These are phyloP conservation scores for Zygaena filipendulae DNA, from an alignment of 2,888 invertebrate genomes.

Conservation along the genomic window DNA sequence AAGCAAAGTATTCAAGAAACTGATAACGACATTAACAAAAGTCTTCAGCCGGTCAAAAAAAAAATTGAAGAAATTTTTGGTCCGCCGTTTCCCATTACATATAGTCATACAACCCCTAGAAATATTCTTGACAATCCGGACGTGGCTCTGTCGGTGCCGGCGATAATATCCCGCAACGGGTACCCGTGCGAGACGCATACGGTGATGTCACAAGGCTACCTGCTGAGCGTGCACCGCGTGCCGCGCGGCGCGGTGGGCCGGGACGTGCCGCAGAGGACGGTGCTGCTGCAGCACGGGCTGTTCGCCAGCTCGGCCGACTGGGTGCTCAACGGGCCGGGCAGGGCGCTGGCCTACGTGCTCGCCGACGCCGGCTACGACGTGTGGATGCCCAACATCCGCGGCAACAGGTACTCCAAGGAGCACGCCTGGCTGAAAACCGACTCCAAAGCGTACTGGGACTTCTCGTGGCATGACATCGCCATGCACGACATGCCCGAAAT, in stretches of 20 bases:
- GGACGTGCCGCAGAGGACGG: conserved; percentile 34
- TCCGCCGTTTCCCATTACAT: no score
- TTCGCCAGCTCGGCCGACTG: conserved; percentile 82
- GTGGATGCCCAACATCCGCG: conserved; percentile 87
- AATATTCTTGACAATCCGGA: conserved; percentile 46
- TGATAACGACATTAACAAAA: no score
- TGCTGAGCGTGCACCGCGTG: conserved; percentile 84
- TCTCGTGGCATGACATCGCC: conserved; percentile 92
- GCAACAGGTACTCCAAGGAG: conserved; percentile 78
- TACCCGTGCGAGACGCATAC: conserved; percentile 78
- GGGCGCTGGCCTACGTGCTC: conserved; percentile 73
- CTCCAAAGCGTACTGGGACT: conserved; percentile 75
- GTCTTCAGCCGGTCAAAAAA: no score
- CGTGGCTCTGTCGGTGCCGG: conserved; percentile 37
- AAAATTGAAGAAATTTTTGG: no score
- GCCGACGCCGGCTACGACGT: conserved; percentile 78
- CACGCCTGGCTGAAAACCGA: conserved; percentile 67
- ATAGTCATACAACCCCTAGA: no score
- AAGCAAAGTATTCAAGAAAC: no score
- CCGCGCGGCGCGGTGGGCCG: conserved; percentile 52
- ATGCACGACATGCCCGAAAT: conserved; percentile 86
- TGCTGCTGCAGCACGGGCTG: conserved; percentile 85
- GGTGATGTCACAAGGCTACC: conserved; percentile 83
- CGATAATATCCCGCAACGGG: conserved; percentile 60
- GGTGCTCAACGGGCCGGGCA: conserved; percentile 76